phyloP scores from a whole-genome alignment of 2,113 vertebrate genomes.

The Pluvialis apricaria region DNA sequence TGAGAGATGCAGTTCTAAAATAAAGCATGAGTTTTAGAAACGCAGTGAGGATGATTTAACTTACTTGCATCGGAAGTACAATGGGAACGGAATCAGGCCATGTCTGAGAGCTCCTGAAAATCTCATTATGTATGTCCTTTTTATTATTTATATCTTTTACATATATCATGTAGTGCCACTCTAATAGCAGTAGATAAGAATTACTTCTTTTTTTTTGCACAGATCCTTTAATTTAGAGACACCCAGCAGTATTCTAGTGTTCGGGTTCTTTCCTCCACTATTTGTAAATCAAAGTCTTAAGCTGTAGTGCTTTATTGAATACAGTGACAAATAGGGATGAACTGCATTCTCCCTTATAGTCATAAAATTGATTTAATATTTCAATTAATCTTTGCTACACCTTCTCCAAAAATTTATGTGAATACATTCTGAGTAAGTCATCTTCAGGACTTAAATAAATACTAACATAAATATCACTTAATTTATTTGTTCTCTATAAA shows the following conservation, averaged over 20 bases:
- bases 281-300: slow-evolving; percentile 65
- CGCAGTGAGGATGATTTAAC: background rate
- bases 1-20: background rate
- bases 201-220: background rate
- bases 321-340: slow-evolving; percentile 52
- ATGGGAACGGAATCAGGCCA: background rate
- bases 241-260: background rate
- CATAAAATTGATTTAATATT: slow-evolving; percentile 70
- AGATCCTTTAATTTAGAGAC: slow-evolving; percentile 34
- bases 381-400: slow-evolving; percentile 68
- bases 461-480: slow-evolving; percentile 49
- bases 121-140: background rate
- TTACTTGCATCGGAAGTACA: background rate
- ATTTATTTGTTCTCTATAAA: slow-evolving; percentile 57
- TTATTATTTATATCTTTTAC: background rate
- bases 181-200: slow-evolving; percentile 38
- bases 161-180: background rate
- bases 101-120: background rate
- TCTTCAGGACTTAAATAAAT: slow-evolving; percentile 51
- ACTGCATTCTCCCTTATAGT: slow-evolving; percentile 25
- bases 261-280: slow-evolving; percentile 1
- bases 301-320: slow-evolving; percentile 26
- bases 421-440: slow-evolving; percentile 52
- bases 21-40: background rate
- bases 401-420: slow-evolving; percentile 56